phyloP scores from a whole-genome alignment of 1,140 invertebrate species.

The Samia ricini region DNA sequence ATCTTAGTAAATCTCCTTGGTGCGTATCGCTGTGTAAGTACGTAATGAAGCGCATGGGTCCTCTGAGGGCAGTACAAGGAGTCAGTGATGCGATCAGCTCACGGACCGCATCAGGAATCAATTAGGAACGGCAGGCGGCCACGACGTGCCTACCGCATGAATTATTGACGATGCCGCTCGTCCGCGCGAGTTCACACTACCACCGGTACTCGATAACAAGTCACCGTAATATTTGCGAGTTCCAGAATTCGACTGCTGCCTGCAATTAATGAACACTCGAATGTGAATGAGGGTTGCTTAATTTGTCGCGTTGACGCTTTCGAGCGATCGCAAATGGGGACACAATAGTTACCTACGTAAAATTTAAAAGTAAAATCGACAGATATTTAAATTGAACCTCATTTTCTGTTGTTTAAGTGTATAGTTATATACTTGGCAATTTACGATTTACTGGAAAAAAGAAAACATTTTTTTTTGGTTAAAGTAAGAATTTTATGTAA shows the following conservation, averaged over 20 bases:
- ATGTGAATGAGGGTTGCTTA: slow-evolving; percentile 5
- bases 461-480: not conserved
- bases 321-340: not conserved
- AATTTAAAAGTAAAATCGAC: not conserved
- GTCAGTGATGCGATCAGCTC: slow-evolving; percentile 69
- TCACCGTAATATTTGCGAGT: slow-evolving; percentile 20
- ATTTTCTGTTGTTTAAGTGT: not conserved
- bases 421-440: not conserved
- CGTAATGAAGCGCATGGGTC: slow-evolving; percentile 62
- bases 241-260: slow-evolving; percentile 6
- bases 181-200: slow-evolving; percentile 37
- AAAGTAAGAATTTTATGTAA: not conserved
- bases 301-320: slow-evolving; percentile 1
- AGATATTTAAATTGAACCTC: not conserved
- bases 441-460: not conserved
- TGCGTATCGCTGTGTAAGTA: slow-evolving; percentile 41
- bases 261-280: slow-evolving; percentile 2
- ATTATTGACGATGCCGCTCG: slow-evolving; percentile 63
- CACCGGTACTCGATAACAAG: slow-evolving; percentile 40
- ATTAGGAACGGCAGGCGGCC: slow-evolving; percentile 69
- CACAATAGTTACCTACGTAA: not conserved
- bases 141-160: slow-evolving; percentile 69
- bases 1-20: slow-evolving; percentile 28
- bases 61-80: slow-evolving; percentile 58
- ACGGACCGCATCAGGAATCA: slow-evolving; percentile 69